phyloP scores from a whole-genome alignment of 2,113 vertebrate genomes.

The Muntiacus muntjak region DNA sequence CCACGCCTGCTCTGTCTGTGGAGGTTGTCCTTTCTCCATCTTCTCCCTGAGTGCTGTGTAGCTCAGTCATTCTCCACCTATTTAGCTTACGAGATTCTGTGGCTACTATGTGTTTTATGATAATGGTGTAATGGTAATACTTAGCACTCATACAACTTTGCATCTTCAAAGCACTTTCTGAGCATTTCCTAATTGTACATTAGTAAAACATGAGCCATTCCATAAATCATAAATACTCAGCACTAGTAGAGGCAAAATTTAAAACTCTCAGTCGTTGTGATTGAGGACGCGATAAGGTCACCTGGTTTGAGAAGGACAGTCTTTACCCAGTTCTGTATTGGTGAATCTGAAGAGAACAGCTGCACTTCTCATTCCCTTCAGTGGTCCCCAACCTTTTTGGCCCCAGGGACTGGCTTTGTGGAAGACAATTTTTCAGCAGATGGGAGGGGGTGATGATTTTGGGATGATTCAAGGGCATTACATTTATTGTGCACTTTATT shows the following conservation, averaged over 20 bases:
- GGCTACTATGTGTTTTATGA: constrained; percentile 59
- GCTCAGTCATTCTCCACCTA: constrained; percentile 41
- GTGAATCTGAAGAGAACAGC: neutral
- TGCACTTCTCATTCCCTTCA: neutral
- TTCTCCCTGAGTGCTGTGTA: neutral
- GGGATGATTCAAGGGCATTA: neutral
- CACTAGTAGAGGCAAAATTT: neutral
- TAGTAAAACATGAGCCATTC: constrained; percentile 38
- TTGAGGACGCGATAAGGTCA: neutral
- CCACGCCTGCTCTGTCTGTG: neutral
- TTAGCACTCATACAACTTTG: constrained; percentile 56
- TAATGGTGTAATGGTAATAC: constrained; percentile 58
- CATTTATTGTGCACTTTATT: neutral
- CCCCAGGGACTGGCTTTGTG: neutral
- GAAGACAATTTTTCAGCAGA: neutral
- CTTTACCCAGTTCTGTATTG: neutral
- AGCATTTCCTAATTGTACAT: constrained; percentile 55
- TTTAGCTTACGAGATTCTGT: constrained; percentile 49
- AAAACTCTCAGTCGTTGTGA: neutral
- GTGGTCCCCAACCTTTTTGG: neutral
- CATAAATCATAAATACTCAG: constrained; percentile 33
- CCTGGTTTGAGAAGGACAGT: neutral
- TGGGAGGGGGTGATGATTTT: neutral
- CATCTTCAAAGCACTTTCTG: constrained; percentile 66
- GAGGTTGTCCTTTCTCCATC: constrained; percentile 33